Evolutionary conservation across 1,140 invertebrate genomes (phyloP), one percentile per base, ranked within the genome.

Genomic region (Hylaeus anthracinus): DNA sequence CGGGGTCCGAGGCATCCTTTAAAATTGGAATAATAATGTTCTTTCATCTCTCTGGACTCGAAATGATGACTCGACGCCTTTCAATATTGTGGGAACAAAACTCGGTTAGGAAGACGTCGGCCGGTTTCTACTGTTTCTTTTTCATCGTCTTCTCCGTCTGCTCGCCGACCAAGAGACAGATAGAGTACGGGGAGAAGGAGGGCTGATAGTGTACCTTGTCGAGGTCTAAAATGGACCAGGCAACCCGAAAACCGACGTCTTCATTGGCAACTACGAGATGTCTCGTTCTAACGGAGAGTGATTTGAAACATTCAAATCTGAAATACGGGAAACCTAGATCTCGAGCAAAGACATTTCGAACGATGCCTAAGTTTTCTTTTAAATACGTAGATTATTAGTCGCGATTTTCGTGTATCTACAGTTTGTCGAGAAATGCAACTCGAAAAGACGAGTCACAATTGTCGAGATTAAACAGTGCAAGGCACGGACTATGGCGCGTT

Each of bases 11-110:
- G 85, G 86, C 81, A 81, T 91, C 91, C 88, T 92, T 93, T 89
- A 93, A 93, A 93, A 93, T 92, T 93, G 92, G 92, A 93, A 93
- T 93, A 93, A 93, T 92, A 93, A 92, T 90, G 88, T 92, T 93
- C 89, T 90, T 90, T 91, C 90, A 90, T 91, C 88, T 90, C 86
- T 90, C 90, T 82, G 86, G 88, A 89, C 92, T 91, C 89, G 87
- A 91, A 92, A 92, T 86, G 90, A 92, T 93, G 92, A 93, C 91
- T 93, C 91, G 88, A 90, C 92, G 88, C 61, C 89, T 92, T 93
- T 92, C 90, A 92, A 90, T 91, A 93, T 92, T 93, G 91, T 93
- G 92, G 92, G 92, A 93, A 93, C 90, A 87, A 89, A 91, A 93
- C 90, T 91, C 82, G 88, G 88, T 87, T 82, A 85, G 86, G 86